These are phyloP conservation scores for Nibea coibor DNA, from an alignment of 2,113 vertebrate species.

Conservation along the genomic window DNA sequence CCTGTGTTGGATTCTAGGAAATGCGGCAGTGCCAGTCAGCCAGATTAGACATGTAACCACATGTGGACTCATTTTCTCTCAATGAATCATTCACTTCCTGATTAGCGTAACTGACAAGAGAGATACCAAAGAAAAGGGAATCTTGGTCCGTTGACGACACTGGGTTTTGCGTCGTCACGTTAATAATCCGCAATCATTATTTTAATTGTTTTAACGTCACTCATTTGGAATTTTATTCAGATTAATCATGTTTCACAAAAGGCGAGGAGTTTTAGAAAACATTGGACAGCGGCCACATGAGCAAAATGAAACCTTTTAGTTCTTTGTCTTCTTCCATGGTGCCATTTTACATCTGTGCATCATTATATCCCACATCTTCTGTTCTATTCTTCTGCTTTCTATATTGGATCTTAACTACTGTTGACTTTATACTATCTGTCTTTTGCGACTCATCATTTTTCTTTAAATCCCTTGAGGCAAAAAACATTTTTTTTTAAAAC, in stretches of 20 bases:
- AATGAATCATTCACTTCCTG: conserved; percentile 70
- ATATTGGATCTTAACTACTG: background rate
- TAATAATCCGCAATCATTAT: background rate
- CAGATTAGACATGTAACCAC: conserved; percentile 66
- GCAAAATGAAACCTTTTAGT: background rate
- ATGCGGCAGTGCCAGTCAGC: conserved; percentile 36
- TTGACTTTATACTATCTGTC: background rate
- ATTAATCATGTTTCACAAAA: background rate
- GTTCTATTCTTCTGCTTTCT: background rate
- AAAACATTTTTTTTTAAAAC: background rate
- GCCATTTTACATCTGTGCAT: background rate
- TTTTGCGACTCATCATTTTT: background rate
- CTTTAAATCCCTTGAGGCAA: background rate
- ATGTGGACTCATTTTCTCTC: conserved; percentile 60
- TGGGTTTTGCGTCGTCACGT: background rate
- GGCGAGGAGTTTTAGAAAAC: background rate
- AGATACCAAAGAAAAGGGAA: background rate
- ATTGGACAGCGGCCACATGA: too few relatives aligned
- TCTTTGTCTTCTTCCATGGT: background rate
- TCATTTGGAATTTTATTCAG: background rate
- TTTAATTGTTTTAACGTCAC: background rate
- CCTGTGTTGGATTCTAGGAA: conserved; percentile 55
- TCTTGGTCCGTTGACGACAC: background rate
- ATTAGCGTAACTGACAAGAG: conserved; percentile 4
- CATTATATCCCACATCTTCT: background rate